Evolutionary conservation across 2,888 invertebrate species (phyloP).

Genomic region (Pandemis corylana): DNA sequence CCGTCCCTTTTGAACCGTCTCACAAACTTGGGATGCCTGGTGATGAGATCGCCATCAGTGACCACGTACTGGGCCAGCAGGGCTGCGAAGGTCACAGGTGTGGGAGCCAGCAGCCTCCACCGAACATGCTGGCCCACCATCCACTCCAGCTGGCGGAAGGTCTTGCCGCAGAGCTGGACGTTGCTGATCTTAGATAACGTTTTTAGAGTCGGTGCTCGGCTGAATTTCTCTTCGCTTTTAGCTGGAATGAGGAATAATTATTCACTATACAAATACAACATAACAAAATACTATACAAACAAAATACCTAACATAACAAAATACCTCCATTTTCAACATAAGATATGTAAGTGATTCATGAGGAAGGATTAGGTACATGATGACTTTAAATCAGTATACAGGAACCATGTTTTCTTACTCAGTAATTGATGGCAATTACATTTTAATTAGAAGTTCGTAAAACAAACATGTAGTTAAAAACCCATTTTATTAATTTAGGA

Average conservation of each 20-base stretch:
- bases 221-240: slow-evolving; percentile 78
- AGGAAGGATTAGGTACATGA: no score
- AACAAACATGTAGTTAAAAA: no score
- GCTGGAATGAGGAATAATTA: slow-evolving; percentile 54
- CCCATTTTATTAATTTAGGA: no score
- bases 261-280: no score
- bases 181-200: slow-evolving; percentile 69
- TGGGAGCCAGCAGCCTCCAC: slow-evolving; percentile 75
- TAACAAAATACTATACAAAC: no score
- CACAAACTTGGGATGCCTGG: slow-evolving; percentile 73
- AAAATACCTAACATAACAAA: no score
- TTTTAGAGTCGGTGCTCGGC: slow-evolving; percentile 72
- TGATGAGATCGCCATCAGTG: slow-evolving; percentile 70
- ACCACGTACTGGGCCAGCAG: slow-evolving; percentile 73
- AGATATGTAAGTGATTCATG: no score
- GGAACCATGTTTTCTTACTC: no score
- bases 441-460: no score
- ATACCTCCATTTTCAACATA: no score
- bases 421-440: no score
- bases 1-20: slow-evolving; percentile 73
- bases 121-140: slow-evolving; percentile 78
- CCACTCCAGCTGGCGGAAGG: slow-evolving; percentile 78
- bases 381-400: no score
- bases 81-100: slow-evolving; percentile 73
- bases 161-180: slow-evolving; percentile 72